Evolutionary conservation across 2,113 vertebrate genomes (phyloP).

Genomic region (Mola mola): DNA sequence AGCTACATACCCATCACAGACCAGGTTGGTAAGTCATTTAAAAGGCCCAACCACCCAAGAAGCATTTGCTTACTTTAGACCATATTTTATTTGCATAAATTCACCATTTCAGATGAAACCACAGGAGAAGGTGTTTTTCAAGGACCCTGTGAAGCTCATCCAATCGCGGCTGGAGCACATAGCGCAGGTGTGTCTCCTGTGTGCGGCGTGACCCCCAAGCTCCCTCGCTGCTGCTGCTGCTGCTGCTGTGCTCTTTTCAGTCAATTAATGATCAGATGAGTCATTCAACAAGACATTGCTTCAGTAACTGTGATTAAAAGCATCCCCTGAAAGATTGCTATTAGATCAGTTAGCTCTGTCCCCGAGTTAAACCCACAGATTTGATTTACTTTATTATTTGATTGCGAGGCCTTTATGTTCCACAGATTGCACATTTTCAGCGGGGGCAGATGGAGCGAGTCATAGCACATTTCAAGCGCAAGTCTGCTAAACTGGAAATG

Average conservation of each 20-base stretch:
- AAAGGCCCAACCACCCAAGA: too few relatives aligned
- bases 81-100: background rate
- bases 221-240: conserved; percentile 4
- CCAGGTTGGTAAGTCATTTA: conserved; percentile 76
- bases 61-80: background rate
- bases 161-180: conserved; percentile 81
- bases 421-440: conserved; percentile 87
- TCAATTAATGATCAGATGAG: conserved; percentile 1
- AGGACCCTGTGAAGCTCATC: conserved; percentile 81
- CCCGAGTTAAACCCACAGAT: background rate
- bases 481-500: conserved; percentile 79
- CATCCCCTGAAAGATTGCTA: conserved; percentile 2
- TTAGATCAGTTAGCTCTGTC: too few relatives aligned
- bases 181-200: conserved; percentile 79
- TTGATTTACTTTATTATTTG: background rate
- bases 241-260: too few relatives aligned
- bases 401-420: conserved; percentile 4
- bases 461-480: conserved; percentile 81
- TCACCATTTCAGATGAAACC: conserved; percentile 83
- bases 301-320: conserved; percentile 17
- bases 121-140: conserved; percentile 87
- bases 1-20: conserved; percentile 85
- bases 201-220: background rate
- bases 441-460: conserved; percentile 83
- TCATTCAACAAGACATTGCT: background rate